Evolutionary conservation across 2,888 invertebrate species (phyloP).

Genomic region (Lepidonotus clava): DNA sequence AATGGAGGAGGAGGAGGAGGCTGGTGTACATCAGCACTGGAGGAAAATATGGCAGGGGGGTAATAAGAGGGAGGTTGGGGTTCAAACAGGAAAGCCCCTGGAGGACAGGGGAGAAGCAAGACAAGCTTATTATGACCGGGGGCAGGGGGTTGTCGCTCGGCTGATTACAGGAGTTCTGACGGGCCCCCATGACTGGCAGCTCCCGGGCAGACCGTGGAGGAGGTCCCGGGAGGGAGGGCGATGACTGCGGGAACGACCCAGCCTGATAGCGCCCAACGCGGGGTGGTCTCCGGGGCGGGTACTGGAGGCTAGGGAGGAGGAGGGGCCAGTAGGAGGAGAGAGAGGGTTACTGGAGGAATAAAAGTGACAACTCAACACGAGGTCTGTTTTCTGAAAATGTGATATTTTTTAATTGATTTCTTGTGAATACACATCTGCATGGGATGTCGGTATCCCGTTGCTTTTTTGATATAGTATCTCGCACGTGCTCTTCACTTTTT

Average conservation of each 20-base stretch:
- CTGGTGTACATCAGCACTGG: background rate
- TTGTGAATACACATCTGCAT: no score
- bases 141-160: background rate
- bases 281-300: background rate
- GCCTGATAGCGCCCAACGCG: background rate
- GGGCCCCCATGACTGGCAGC: background rate
- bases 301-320: background rate
- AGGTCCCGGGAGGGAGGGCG: background rate
- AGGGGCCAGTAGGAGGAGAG: background rate
- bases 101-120: background rate
- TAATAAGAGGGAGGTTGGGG: background rate
- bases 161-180: background rate
- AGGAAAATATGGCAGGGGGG: background rate
- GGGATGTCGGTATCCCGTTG: no score
- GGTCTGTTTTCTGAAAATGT: slow-evolving; percentile 24
- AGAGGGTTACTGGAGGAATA: background rate
- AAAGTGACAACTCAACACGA: slow-evolving; percentile 29
- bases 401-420: slow-evolving; percentile 1
- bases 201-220: no score
- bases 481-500: no score
- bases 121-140: background rate
- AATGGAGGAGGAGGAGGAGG: background rate
- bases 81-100: background rate
- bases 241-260: slow-evolving; percentile 2
- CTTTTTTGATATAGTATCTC: no score